A percentile compares a stretch with the other conserved stretches of the same genome.
Evolutionary conservation across 1,140 invertebrate genomes (phyloP).

Genomic region (Melipona quadrifasciata): DNA sequence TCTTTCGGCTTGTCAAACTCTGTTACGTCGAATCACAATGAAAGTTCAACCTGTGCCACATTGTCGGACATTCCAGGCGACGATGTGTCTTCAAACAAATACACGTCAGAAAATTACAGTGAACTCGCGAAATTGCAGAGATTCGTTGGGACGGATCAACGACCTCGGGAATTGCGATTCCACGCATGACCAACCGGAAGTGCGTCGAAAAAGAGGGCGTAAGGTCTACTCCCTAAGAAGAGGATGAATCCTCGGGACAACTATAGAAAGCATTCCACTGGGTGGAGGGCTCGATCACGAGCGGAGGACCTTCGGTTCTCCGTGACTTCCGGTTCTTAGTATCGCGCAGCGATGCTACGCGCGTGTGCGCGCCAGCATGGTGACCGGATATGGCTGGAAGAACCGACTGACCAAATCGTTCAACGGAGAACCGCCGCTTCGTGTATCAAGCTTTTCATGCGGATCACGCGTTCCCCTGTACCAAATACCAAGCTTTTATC

Average conservation of each 20-base stretch:
- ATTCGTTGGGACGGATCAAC: not conserved
- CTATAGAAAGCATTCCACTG: slow-evolving; percentile 1
- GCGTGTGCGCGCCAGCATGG: slow-evolving; percentile 45
- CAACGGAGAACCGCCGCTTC: slow-evolving; percentile 41
- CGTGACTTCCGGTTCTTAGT: slow-evolving; percentile 75
- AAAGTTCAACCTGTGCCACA: too few relatives aligned
- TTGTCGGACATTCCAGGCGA: not conserved
- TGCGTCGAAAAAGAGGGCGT: slow-evolving; percentile 20
- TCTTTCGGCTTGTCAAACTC: not conserved
- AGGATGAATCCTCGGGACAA: slow-evolving; percentile 26
- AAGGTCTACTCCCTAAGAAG: too few relatives aligned
- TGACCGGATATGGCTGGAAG: slow-evolving; percentile 76
- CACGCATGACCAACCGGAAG: slow-evolving; percentile 19
- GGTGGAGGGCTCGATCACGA: slow-evolving; percentile 22
- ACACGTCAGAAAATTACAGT: not conserved
- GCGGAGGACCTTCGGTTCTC: slow-evolving; percentile 38
- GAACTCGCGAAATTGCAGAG: not conserved
- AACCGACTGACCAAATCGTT: slow-evolving; percentile 66
- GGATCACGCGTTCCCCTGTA: slow-evolving; percentile 74
- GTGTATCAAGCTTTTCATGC: slow-evolving; percentile 70
- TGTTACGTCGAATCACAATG: not conserved
- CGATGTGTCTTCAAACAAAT: not conserved
- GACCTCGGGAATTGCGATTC: not conserved
- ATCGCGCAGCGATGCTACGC: slow-evolving; percentile 8
- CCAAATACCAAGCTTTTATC: slow-evolving; percentile 73